These are phyloP conservation scores for Agrilus planipennis DNA, from an alignment of 1,140 invertebrate genomes.

Conservation along the genomic window DNA sequence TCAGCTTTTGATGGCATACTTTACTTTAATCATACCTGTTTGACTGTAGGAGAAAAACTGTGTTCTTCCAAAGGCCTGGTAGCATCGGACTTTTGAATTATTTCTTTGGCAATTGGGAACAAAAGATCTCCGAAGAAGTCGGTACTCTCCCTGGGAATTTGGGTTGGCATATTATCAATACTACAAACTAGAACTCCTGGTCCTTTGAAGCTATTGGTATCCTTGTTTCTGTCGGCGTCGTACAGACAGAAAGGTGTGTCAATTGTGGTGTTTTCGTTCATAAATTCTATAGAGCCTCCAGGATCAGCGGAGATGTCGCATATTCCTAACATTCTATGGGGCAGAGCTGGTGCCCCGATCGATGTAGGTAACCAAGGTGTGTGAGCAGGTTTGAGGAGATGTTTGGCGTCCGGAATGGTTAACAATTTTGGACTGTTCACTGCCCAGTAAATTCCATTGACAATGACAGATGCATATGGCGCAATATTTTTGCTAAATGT, in stretches of 20 bases:
- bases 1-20: too few species aligned
- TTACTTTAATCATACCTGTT: constrained; percentile 70
- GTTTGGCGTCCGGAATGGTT: constrained; percentile 96
- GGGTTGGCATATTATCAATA: constrained; percentile 99
- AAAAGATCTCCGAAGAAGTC: constrained; percentile 95
- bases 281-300: constrained; percentile 92
- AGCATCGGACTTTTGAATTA: constrained; percentile 77
- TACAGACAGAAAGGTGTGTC: constrained; percentile 98
- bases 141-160: constrained; percentile 91
- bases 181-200: constrained; percentile 95
- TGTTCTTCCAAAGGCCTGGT: constrained; percentile 70
- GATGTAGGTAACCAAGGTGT: constrained; percentile 86
- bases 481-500: constrained; percentile 97
- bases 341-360: constrained; percentile 76
- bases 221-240: constrained; percentile 95
- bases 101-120: constrained; percentile 78
- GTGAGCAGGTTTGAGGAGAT: constrained; percentile 72
- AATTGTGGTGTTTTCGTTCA: constrained; percentile 99
- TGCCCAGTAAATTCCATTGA: constrained; percentile 99
- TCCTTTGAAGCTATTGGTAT: constrained; percentile 92
- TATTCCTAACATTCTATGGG: constrained; percentile 82
- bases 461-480: constrained; percentile 90
- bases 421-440: constrained; percentile 90
- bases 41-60: constrained; percentile 62
- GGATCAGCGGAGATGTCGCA: constrained; percentile 99